Evolutionary conservation across 2,797 vertebrate species (phyloP), one percentile per base, ranked within the genome.

Genomic region (Cossypha niveicapilla): DNA sequence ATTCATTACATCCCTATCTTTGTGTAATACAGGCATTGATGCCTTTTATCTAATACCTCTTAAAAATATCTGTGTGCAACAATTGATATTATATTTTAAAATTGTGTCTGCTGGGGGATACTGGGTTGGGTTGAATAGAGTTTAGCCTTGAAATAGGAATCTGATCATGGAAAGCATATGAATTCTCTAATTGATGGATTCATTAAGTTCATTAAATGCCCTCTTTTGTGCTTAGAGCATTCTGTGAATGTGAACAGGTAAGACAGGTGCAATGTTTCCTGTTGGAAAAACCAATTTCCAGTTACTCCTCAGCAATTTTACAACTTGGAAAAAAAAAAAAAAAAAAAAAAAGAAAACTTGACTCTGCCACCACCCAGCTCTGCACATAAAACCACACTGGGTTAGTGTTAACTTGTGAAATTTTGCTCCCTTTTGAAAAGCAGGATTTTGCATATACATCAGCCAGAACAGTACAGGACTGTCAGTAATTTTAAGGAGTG

Each of bases 151-250:
- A 96, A 96, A 91, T 58, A 88, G 50, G 66, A 89, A 73, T 79
- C 12, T 89, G 73, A 93, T 90, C 81, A 94, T 28, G 50, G 65
- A 81, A 94, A 94, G 50, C 81, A 51, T 68, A 75, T 66, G 85
- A 95, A 73, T 87, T 35, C 84, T 92, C 95, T 95, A 96, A 79
- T 58, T 94, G 94, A 85, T 67, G 66, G 60, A 82, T 96, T 96
- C 32, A 81, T 95, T 87, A 93, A 88, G 83, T 94, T 87, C 68
- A 86, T 68, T 85, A 81, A 89, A 95, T 72, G 41, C 45, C 35
- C 18, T 93, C 63, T 53, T 96, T 96, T 93, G 76, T 88, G 82
- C 75, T 90, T 7, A 7, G 77, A 32, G 47, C 57, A 77, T 78
- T 78, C 81, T 92, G 8, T 82, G 85, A 88, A 79, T 47, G 71